Base-by-base conservation (phyloP, 1,140 invertebrate genomes). In the Dufourea novaeangliae region DNA sequence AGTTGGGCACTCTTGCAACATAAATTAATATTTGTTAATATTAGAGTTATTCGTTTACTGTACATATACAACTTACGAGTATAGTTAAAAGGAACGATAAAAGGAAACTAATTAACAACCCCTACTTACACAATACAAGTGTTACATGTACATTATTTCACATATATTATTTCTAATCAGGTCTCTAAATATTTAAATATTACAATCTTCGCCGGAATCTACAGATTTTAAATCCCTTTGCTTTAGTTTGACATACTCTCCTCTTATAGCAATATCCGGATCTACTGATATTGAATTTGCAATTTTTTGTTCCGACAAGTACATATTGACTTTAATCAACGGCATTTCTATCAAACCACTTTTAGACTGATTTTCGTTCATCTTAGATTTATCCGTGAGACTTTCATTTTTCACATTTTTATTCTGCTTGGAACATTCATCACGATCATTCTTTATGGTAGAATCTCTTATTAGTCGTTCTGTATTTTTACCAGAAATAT, bases 201-300 rank as follows among this genome's bases (percentile, higher is more conserved):
- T 68, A 54, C 72, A 78, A 54, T 80, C 79, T 62, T 82, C 66
- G 34, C 72, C 64, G 39, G 57, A 52, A 34, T 86, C 76, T 5
- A 91, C 39, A 62, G 82, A 72, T 76, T 90, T 91, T 44, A 91
- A 82, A 79, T 91, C 90, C 61, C 87, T 80, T 57, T 88, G 88
- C 32, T 90, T 90, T 27, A 89, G 27, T 68, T 85, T 86, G 3
- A 79, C 52, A 39, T 86, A 84, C 25, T 86, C 79, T 37, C 25
- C 62, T 32, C 71, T 46, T 56, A 72, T 17, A 50, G 22, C 73
- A 50, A 77, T 64, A 69, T 83, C 83, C 14, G 63, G 17, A 57
- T 85, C 67, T 37, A 87, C 76, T 46, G 83, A 80, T 78, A 86
- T 74, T 25, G 68, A 54, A 11, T 90, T 83, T 7, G 57, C 62